Evolutionary conservation across 2,888 invertebrate genomes (phyloP), one percentile per base, ranked within the genome.

Genomic region (Stegana nigrithorax): DNA sequence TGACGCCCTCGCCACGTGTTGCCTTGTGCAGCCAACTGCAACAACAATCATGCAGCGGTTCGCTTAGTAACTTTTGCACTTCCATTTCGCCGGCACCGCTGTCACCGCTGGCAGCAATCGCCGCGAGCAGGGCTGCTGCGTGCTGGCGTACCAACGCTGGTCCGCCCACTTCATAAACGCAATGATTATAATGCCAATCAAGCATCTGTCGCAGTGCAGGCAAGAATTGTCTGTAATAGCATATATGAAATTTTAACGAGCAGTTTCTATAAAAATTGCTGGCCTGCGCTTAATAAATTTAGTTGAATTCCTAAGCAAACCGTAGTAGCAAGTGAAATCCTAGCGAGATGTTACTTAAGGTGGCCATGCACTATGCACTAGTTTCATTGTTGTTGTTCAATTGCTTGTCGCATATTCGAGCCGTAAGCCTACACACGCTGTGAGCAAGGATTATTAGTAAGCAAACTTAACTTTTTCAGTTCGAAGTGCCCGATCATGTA

Each of bases 101-200:
- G 63, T 78, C 80, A 4, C 78, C 80, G 57, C 75, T 73, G 44
- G 81, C 78, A 56, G 78, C 72, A 67, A 84, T 76, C 21, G 78
- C 78, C 19, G 75, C 73, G 10, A 86, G 60, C 39, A 86, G 53
- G 6, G 85, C 83, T 36, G 85, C 72, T 70, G 85, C 85, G 81
- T 86, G 86, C 66, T 85, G 86, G 14, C 84, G 75, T 57, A 86
- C 78, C 36, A 86, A 69, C 62, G 76, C 79, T 29, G 84, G 76
- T 44, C 82, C 83, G 72, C 83, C 84, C 70, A 80, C 70, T 59
- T 83, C 81, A 63, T 82, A 84, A 63, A 78, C 71, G 55, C 82
- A 76, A 76, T 84, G 80, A 73, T 85, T 80, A 73, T 78, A 83
- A 66, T 85, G 85, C 84, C 85, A 86, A 68, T 85, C 82, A 45